Percentiles rank a stretch among this genome's conserved stretches.
phyloP scores from a whole-genome alignment of 1,140 invertebrate genomes.

The Ruditapes philippinarum region DNA sequence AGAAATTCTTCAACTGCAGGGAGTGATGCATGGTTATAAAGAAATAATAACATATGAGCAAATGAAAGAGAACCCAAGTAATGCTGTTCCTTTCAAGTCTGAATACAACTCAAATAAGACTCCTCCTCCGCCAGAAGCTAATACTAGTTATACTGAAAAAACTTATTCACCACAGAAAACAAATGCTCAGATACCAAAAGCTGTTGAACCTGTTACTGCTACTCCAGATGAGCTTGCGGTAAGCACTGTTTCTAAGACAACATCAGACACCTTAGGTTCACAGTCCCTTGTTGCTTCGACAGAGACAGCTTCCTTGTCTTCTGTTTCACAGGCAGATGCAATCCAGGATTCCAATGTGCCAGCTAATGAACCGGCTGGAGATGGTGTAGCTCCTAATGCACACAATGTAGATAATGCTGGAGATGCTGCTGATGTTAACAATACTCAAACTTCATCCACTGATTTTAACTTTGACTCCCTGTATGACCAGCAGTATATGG shows the following conservation, averaged over 20 bases:
- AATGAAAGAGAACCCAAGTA: background rate
- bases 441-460: background rate
- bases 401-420: background rate
- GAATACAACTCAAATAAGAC: background rate
- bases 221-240: background rate
- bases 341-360: background rate
- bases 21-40: constrained; percentile 56
- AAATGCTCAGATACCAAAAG: background rate
- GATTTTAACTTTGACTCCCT: constrained; percentile 17
- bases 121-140: background rate
- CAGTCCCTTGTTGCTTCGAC: background rate
- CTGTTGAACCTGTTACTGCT: background rate
- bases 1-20: constrained; percentile 49
- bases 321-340: background rate
- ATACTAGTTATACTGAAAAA: background rate
- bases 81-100: background rate
- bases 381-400: background rate
- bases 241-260: background rate
- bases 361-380: background rate
- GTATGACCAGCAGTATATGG: constrained; percentile 59
- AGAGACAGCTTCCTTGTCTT: background rate
- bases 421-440: background rate
- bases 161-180: background rate
- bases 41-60: constrained; percentile 50
- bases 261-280: background rate